phyloP scores from a whole-genome alignment of 1,140 invertebrate genomes.

The Medauroidea extradentata region DNA sequence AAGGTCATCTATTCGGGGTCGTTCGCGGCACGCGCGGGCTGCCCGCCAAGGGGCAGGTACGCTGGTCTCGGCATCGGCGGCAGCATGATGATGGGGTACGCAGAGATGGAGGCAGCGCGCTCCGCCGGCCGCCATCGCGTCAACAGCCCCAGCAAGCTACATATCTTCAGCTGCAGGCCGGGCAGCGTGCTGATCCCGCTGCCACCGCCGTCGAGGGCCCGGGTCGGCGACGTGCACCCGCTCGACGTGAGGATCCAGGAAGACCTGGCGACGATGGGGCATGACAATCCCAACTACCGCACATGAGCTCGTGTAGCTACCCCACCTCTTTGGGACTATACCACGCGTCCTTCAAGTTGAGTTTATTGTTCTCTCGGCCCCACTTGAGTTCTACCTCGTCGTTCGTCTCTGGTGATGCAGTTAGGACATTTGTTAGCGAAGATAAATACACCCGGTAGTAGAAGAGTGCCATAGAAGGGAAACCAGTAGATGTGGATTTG shows the following conservation, averaged over 20 bases:
- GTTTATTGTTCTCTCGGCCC: too few species aligned
- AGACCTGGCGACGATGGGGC: background rate
- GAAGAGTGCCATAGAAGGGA: too few species aligned
- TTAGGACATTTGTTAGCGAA: too few species aligned
- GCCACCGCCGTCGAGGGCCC: background rate
- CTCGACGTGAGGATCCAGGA: slow-evolving; percentile 4
- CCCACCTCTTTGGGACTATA: too few species aligned
- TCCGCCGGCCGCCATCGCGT: background rate
- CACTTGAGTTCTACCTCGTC: too few species aligned
- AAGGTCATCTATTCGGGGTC: slow-evolving; percentile 35
- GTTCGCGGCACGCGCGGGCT: slow-evolving; percentile 17
- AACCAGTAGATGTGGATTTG: too few species aligned
- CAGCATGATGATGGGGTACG: background rate
- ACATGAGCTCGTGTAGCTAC: background rate
- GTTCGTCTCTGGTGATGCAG: too few species aligned
- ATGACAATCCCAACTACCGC: slow-evolving; percentile 7
- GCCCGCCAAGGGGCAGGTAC: slow-evolving; percentile 11
- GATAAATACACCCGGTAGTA: too few species aligned
- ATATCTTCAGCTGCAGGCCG: slow-evolving; percentile 13
- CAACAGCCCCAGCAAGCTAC: slow-evolving; percentile 5
- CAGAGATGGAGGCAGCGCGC: background rate
- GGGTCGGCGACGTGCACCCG: background rate
- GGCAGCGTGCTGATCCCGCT: slow-evolving; percentile 10
- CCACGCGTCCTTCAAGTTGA: too few species aligned
- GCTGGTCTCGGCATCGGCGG: background rate